Conservation (phyloP, 2,113 vertebrate genomes). For the Cyanoderma ruficeps region DNA sequence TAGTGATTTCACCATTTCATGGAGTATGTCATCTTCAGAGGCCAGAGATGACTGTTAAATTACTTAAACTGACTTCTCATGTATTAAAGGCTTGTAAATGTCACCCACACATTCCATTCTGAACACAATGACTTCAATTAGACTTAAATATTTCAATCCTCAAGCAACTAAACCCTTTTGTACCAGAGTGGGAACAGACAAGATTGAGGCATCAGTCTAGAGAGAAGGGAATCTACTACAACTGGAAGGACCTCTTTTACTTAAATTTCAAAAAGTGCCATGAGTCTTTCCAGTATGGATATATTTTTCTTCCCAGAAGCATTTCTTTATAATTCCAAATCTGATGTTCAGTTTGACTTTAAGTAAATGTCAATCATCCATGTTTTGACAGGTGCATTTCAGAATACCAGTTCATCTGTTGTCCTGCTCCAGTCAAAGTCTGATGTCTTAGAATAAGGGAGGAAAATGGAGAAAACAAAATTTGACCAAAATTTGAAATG, state of each 20-base stretch:
- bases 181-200: not conserved
- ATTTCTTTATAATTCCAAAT: not conserved
- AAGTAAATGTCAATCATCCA: not conserved
- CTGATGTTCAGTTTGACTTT: not conserved
- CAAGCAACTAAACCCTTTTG: slow-evolving; percentile 12
- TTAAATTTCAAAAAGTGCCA: not conserved
- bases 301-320: not conserved
- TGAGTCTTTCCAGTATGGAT: not conserved
- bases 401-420: not conserved
- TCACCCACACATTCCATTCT: slow-evolving; percentile 44
- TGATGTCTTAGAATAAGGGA: not conserved
- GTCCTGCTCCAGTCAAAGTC: not conserved
- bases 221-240: not conserved
- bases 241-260: not conserved
- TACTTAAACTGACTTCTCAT: slow-evolving; percentile 43
- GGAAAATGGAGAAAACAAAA: not conserved
- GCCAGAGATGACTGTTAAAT: slow-evolving; percentile 49
- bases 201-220: not conserved
- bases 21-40: slow-evolving; percentile 42
- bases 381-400: not conserved
- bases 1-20: slow-evolving; percentile 33
- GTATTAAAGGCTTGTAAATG: slow-evolving; percentile 55
- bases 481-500: not conserved
- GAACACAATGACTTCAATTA: slow-evolving; percentile 58
- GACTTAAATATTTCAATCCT: slow-evolving; percentile 56